These are phyloP conservation scores for Allacma fusca DNA, from an alignment of 2,888 invertebrate species.

Conservation along the genomic window DNA sequence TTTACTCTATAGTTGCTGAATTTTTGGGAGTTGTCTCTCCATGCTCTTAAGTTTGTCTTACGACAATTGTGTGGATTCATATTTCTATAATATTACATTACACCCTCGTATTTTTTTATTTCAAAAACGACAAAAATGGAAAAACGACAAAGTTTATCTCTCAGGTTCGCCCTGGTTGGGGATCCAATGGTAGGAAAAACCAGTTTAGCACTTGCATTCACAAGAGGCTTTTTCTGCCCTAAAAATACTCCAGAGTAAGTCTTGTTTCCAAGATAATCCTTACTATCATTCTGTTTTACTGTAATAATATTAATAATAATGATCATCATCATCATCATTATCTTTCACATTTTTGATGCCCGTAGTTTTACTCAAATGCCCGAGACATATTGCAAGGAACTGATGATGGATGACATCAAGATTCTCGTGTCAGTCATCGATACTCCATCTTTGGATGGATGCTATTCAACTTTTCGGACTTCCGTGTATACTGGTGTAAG, in stretches of 20 bases:
- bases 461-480: slow-evolving; percentile 4
- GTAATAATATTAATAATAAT: not conserved
- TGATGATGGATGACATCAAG: not conserved
- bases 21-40: no score
- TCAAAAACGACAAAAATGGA: slow-evolving; percentile 40
- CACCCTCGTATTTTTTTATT: no score
- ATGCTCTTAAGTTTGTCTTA: no score
- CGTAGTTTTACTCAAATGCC: not conserved
- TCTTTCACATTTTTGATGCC: no score
- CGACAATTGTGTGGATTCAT: no score
- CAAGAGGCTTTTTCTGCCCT: slow-evolving; percentile 20
- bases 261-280: not conserved
- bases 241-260: slow-evolving; percentile 6
- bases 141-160: slow-evolving; percentile 24
- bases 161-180: slow-evolving; percentile 14
- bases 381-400: slow-evolving; percentile 28
- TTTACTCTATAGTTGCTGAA: no score
- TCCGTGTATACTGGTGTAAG: slow-evolving; percentile 17
- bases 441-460: slow-evolving; percentile 32
- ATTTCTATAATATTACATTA: no score
- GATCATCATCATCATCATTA: no score
- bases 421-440: not conserved
- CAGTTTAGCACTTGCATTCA: slow-evolving; percentile 3
- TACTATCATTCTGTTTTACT: not conserved
- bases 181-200: slow-evolving; percentile 36